Percentiles rank a stretch among this genome's conserved stretches.
These are phyloP conservation scores for Stenodema calcarata DNA, from an alignment of 2,888 invertebrate species.

Conservation along the genomic window DNA sequence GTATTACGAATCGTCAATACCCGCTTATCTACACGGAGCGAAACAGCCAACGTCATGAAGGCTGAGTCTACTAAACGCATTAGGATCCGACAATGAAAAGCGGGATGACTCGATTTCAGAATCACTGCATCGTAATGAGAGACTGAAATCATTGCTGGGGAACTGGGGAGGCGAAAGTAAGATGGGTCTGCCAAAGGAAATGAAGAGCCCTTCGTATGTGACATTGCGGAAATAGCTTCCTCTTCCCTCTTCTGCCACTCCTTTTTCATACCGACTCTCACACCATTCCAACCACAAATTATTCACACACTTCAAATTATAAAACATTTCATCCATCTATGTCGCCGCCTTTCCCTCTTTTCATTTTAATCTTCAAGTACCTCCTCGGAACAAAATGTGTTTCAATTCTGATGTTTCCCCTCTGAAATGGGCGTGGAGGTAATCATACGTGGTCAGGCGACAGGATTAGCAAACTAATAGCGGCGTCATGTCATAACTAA, in stretches of 20 bases:
- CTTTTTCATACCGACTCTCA: background rate
- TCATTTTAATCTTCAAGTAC: background rate
- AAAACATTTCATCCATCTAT: conserved; percentile 35
- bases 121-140: conserved; percentile 17
- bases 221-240: conserved; percentile 43
- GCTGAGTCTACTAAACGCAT: background rate
- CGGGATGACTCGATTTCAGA: background rate
- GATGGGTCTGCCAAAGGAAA: conserved; percentile 36
- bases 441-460: too few species aligned
- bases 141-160: background rate
- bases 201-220: conserved; percentile 47
- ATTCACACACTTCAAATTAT: conserved; percentile 45
- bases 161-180: conserved; percentile 21
- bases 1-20: background rate
- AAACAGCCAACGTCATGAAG: background rate
- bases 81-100: background rate
- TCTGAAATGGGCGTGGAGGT: too few species aligned
- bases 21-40: background rate
- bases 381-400: background rate
- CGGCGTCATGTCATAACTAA: too few species aligned
- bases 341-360: background rate
- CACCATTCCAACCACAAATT: background rate
- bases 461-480: too few species aligned
- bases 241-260: background rate
- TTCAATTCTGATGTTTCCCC: too few species aligned